A percentile compares a stretch with the other conserved stretches of the same genome.
phyloP scores from a whole-genome alignment of 1,140 invertebrate species.

The Polyergus mexicanus region DNA sequence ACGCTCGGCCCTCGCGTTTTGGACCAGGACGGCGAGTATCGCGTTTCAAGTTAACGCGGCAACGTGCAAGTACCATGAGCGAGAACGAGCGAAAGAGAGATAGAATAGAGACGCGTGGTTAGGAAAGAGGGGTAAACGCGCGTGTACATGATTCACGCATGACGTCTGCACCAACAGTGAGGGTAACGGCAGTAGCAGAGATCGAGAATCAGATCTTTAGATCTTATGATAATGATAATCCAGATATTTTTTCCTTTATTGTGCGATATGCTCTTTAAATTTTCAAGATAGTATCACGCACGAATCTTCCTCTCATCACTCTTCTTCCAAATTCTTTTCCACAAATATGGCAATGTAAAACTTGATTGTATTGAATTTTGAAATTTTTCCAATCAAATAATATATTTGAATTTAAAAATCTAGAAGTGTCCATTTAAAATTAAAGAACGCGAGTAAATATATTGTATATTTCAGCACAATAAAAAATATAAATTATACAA shows the following conservation, averaged over 20 bases:
- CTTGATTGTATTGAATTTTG: too few relatives aligned
- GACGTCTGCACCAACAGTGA: conserved; percentile 40
- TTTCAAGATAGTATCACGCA: not conserved
- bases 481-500: too few relatives aligned
- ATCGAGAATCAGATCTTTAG: not conserved
- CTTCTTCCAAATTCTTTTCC: not conserved
- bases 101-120: not conserved
- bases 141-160: conserved; percentile 57
- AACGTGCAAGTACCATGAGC: conserved; percentile 52
- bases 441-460: too few relatives aligned
- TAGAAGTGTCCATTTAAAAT: too few relatives aligned
- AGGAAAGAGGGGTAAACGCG: not conserved
- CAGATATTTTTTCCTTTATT: not conserved
- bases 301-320: not conserved
- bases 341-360: too few relatives aligned
- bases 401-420: too few relatives aligned
- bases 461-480: too few relatives aligned
- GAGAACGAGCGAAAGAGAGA: conserved; percentile 59
- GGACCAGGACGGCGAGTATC: conserved; percentile 75
- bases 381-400: too few relatives aligned
- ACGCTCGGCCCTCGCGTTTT: conserved; percentile 61
- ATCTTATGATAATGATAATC: not conserved
- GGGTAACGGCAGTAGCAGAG: not conserved
- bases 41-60: conserved; percentile 82
- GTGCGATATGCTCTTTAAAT: not conserved